phyloP scores from a whole-genome alignment of 2,113 vertebrate species.

The Dryoscopus gambensis region DNA sequence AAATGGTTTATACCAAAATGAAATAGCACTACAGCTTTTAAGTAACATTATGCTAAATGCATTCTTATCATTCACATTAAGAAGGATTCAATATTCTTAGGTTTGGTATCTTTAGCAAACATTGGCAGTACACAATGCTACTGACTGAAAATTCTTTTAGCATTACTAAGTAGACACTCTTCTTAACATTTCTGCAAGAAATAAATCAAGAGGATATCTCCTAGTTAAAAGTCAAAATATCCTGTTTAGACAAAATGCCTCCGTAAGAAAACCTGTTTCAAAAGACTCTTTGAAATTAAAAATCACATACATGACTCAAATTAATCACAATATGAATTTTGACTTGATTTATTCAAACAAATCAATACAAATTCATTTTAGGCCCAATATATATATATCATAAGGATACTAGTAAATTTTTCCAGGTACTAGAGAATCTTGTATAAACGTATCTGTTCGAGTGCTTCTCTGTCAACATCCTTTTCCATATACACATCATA shows the following conservation, averaged over 20 bases:
- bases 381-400: neutral
- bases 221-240: neutral
- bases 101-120: neutral
- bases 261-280: neutral
- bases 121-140: neutral
- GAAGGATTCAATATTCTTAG: neutral
- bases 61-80: neutral
- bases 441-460: slow-evolving; percentile 90
- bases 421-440: slow-evolving; percentile 73
- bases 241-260: neutral
- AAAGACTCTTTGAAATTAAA: neutral
- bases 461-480: slow-evolving; percentile 78
- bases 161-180: neutral
- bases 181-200: neutral
- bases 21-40: neutral
- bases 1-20: neutral
- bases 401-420: neutral
- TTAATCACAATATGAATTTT: neutral
- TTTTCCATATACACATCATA: slow-evolving; percentile 74
- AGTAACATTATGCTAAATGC: neutral
- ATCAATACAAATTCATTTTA: neutral
- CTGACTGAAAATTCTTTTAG: neutral
- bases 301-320: neutral
- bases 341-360: slow-evolving; percentile 18
- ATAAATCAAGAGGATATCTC: neutral